Conservation (phyloP, 2,888 invertebrate genomes). For the Nomada flava region DNA sequence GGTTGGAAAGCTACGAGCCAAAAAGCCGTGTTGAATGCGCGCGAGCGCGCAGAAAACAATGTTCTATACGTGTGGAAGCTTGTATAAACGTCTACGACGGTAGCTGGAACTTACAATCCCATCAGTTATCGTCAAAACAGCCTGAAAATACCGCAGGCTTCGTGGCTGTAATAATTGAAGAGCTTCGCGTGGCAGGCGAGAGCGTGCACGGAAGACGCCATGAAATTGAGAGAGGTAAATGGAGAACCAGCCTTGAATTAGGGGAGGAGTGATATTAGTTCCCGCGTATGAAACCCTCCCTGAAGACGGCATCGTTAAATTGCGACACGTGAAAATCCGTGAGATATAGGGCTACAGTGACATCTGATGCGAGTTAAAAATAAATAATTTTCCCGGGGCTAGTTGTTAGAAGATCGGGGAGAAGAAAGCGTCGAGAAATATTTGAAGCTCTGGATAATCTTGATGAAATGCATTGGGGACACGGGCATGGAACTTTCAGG, state of each 20-base stretch:
- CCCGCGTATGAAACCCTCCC: slow-evolving; percentile 42
- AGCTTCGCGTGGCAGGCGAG: slow-evolving; percentile 42
- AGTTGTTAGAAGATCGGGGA: neutral
- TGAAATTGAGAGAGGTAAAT: slow-evolving; percentile 70
- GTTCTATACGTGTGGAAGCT: slow-evolving; percentile 32
- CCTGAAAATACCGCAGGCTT: slow-evolving; percentile 68
- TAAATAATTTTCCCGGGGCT: neutral
- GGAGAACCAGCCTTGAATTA: slow-evolving; percentile 69
- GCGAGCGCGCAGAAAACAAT: slow-evolving; percentile 51
- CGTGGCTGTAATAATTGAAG: slow-evolving; percentile 71
- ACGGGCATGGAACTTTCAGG: too few relatives aligned
- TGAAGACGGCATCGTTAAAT: slow-evolving; percentile 36
- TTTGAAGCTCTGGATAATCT: too few relatives aligned
- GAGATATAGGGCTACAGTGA: neutral
- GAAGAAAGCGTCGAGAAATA: too few relatives aligned
- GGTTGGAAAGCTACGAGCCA: slow-evolving; percentile 21
- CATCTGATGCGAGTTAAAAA: slow-evolving; percentile 7
- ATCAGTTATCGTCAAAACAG: slow-evolving; percentile 74
- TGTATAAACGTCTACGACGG: slow-evolving; percentile 50
- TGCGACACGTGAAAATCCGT: slow-evolving; percentile 21
- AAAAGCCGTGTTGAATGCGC: neutral
- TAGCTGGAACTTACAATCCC: slow-evolving; percentile 58
- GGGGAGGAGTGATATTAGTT: slow-evolving; percentile 56
- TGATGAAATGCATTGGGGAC: too few relatives aligned
- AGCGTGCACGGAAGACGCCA: slow-evolving; percentile 28